phyloP scores from a whole-genome alignment of 23 tunicate species.

The Styela clava region DNA sequence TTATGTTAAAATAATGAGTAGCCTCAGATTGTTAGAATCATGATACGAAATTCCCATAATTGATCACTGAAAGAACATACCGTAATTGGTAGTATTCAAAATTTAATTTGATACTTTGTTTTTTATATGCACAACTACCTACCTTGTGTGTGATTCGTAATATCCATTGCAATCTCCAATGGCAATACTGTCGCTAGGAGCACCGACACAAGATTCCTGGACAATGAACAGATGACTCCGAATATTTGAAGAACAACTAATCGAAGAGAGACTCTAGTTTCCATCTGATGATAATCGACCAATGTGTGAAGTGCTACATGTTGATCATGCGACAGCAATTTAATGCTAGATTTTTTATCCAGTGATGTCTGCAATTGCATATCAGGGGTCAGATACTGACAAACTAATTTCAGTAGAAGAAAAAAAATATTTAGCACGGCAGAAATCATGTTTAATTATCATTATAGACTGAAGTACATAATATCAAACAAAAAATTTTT shows the following conservation, averaged over 20 bases:
- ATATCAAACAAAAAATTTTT: neutral
- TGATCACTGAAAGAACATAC: too few relatives aligned
- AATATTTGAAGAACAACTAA: constrained; percentile 47
- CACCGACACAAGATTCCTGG: constrained; percentile 37
- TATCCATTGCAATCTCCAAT: constrained; percentile 48
- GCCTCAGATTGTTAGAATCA: too few relatives aligned
- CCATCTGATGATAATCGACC: constrained; percentile 82
- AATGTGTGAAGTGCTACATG: constrained; percentile 26
- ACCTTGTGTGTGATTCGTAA: constrained; percentile 54
- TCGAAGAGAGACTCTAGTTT: constrained; percentile 52
- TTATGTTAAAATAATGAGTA: too few relatives aligned
- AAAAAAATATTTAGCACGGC: too few relatives aligned
- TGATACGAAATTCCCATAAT: too few relatives aligned
- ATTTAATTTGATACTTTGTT: too few relatives aligned
- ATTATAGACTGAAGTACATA: neutral
- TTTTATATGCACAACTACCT: too few relatives aligned
- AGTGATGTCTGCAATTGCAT: constrained; percentile 9
- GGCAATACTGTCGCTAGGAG: constrained; percentile 58
- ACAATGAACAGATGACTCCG: constrained; percentile 63
- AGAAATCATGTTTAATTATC: neutral
- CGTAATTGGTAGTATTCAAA: too few relatives aligned
- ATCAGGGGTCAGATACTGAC: too few relatives aligned
- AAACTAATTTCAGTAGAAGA: too few relatives aligned
- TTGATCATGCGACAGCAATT: constrained; percentile 27
- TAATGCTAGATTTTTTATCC: constrained; percentile 18